These are phyloP conservation scores for Scomber colias DNA, from an alignment of 2,113 vertebrate species.

Conservation along the genomic window DNA sequence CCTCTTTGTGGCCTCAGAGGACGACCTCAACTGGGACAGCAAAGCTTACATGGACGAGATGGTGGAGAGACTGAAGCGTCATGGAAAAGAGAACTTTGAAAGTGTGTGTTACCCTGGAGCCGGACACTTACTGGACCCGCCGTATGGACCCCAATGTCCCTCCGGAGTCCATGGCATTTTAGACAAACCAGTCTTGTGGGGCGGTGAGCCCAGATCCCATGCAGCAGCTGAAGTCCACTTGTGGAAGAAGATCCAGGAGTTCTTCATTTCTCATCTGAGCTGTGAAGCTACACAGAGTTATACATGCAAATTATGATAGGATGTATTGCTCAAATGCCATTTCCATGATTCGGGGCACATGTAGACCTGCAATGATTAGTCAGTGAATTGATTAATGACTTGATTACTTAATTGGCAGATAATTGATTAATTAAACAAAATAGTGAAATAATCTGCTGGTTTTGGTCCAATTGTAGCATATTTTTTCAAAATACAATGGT, in stretches of 20 bases:
- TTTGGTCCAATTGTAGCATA: too few relatives aligned
- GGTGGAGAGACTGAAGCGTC: conserved; percentile 71
- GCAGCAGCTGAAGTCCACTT: conserved; percentile 70
- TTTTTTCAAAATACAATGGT: too few relatives aligned
- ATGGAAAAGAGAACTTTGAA: conserved; percentile 76
- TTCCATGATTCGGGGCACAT: too few relatives aligned
- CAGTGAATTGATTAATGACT: too few relatives aligned
- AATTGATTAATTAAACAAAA: too few relatives aligned
- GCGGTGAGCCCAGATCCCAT: conserved; percentile 71
- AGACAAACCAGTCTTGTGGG: conserved; percentile 50
- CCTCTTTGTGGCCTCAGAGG: conserved; percentile 78
- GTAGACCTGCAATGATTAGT: too few relatives aligned
- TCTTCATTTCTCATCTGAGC: conserved; percentile 64
- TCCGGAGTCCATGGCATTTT: conserved; percentile 35
- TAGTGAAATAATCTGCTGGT: too few relatives aligned
- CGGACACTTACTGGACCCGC: conserved; percentile 73
- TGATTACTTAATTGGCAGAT: too few relatives aligned
- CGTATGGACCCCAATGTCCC: conserved; percentile 70
- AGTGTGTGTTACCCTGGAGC: conserved; percentile 61
- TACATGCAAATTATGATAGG: conserved; percentile 34
- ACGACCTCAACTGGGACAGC: conserved; percentile 85
- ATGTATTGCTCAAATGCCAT: too few relatives aligned
- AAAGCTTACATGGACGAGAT: conserved; percentile 63
- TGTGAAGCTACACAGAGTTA: conserved; percentile 4
- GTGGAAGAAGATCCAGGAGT: conserved; percentile 75